phyloP scores from a whole-genome alignment of 2,797 vertebrate genomes.

The Bufotes viridis region DNA sequence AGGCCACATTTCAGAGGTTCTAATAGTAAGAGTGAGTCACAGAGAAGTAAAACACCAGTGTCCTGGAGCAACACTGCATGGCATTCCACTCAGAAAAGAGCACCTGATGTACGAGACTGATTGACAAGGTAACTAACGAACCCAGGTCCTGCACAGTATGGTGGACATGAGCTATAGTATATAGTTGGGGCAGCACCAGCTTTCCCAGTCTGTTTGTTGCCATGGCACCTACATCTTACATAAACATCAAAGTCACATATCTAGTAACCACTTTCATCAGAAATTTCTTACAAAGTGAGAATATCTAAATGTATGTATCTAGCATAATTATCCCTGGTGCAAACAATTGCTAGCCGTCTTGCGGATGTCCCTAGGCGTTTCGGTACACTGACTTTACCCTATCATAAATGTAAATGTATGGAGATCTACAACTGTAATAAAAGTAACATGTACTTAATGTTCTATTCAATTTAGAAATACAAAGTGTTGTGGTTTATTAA shows the following conservation, averaged over 20 bases:
- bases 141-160: no score
- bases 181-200: no score
- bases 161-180: no score
- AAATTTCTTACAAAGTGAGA: not conserved
- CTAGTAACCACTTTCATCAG: not conserved
- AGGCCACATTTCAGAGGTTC: no score
- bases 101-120: no score
- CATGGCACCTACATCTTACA: no score
- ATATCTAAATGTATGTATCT: not conserved
- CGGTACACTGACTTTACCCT: not conserved
- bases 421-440: not conserved
- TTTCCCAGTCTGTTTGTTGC: no score
- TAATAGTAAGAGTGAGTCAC: no score
- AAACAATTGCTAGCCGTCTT: not conserved
- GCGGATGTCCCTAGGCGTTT: not conserved
- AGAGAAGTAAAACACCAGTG: no score
- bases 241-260: not conserved
- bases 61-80: no score
- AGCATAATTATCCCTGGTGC: conserved; percentile 36
- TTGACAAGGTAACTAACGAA: no score
- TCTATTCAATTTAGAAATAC: conserved; percentile 30
- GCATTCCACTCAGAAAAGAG: no score
- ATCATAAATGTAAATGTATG: conserved; percentile 32
- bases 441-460: conserved; percentile 18
- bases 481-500: conserved; percentile 6